A percentile compares a stretch with the other conserved stretches of the same genome.
Evolutionary conservation across 2,797 vertebrate genomes (phyloP).

Genomic region (Coendou prehensilis): DNA sequence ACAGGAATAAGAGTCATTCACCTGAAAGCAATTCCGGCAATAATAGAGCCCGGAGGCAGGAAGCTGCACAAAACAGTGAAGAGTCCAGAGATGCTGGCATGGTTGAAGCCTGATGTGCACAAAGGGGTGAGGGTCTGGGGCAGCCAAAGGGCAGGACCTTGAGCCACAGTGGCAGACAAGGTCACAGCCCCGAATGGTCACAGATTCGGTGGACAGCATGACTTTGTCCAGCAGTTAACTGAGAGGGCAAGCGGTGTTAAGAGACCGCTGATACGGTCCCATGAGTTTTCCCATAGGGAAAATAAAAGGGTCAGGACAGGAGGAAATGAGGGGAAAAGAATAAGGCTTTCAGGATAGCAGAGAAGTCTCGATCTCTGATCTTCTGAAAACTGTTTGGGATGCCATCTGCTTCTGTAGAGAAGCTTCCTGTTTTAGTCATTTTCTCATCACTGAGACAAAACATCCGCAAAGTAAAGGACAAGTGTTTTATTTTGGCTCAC

Average conservation of each 20-base stretch:
- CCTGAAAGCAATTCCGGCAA: neutral
- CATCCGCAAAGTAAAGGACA: neutral
- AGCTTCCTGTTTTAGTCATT: neutral
- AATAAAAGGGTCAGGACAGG: neutral
- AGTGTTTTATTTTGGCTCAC: neutral
- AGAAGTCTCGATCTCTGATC: no score
- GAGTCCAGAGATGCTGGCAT: neutral
- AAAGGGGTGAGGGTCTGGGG: neutral
- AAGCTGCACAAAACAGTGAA: neutral
- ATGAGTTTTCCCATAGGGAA: neutral
- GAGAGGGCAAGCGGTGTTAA: neutral
- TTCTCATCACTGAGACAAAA: neutral
- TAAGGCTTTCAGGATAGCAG: neutral
- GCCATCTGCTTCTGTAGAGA: neutral
- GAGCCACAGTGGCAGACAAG: neutral
- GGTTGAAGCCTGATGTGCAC: neutral
- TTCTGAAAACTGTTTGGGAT: neutral
- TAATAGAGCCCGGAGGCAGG: neutral
- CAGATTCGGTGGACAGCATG: accelerated
- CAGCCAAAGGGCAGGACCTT: neutral
- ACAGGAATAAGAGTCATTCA: neutral
- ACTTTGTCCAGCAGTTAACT: neutral
- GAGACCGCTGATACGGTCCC: neutral
- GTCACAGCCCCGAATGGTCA: accelerated
- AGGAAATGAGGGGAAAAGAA: neutral